A percentile compares a stretch with the other conserved stretches of the same genome.
Conservation (phyloP, 1,140 invertebrate genomes). For the Bombus confusus region DNA sequence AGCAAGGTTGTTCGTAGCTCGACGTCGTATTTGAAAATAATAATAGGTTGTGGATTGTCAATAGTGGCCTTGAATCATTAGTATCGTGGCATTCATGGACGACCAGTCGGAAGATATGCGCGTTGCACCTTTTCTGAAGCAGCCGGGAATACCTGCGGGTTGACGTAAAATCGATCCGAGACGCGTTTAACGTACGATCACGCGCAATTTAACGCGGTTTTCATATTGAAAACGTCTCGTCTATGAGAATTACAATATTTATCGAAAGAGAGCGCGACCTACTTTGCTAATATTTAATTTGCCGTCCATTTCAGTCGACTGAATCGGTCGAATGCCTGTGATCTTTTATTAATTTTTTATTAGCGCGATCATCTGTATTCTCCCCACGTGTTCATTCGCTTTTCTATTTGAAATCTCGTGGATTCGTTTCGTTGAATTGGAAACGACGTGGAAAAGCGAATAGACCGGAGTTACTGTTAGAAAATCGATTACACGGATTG, state of each 20-base stretch:
- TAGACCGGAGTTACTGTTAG: too few species aligned
- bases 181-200: conserved; percentile 7
- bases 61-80: conserved; percentile 49
- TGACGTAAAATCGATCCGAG: conserved; percentile 37
- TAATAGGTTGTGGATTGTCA: conserved; percentile 42
- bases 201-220: neutral
- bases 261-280: neutral
- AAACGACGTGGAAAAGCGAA: too few species aligned
- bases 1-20: neutral
- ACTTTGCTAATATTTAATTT: neutral
- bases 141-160: neutral
- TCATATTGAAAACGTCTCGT: neutral
- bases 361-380: too few species aligned
- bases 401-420: too few species aligned
- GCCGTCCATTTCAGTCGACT: neutral
- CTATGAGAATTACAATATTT: neutral
- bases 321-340: neutral
- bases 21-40: conserved; percentile 26
- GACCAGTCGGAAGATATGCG: conserved; percentile 29
- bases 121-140: conserved; percentile 28
- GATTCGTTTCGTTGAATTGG: too few species aligned
- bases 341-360: neutral
- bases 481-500: neutral
- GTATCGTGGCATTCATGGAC: conserved; percentile 36
- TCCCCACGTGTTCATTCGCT: too few species aligned